A percentile compares a stretch with the other conserved stretches of the same genome.
phyloP scores from a whole-genome alignment of 2,113 vertebrate species.

The Canis aureus region DNA sequence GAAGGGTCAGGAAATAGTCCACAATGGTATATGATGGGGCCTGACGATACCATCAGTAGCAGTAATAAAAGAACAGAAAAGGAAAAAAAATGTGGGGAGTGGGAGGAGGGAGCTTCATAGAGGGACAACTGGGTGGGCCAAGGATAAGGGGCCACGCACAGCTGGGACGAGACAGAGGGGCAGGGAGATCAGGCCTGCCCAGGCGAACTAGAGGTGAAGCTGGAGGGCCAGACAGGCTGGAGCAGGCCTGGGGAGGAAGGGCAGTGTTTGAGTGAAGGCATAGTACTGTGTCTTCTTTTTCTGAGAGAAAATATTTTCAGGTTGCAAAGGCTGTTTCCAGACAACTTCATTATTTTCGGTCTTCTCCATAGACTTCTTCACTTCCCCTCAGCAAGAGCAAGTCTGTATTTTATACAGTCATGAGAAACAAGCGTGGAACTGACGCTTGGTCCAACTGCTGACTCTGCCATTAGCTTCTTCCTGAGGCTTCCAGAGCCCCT shows the following conservation, averaged over 20 bases:
- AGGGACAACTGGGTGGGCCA: not conserved
- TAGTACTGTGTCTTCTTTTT: not conserved
- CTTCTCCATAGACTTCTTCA: not conserved
- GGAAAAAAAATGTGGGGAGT: not conserved
- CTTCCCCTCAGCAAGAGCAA: not conserved
- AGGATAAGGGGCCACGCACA: not conserved
- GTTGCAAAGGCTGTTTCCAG: not conserved
- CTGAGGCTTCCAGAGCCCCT: not conserved
- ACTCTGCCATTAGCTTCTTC: not conserved
- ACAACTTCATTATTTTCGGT: not conserved
- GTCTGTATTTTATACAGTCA: not conserved
- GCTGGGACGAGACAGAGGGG: not conserved
- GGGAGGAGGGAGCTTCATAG: not conserved
- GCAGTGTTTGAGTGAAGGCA: not conserved
- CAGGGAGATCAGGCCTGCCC: not conserved
- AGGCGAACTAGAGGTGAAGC: not conserved
- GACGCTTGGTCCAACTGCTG: not conserved
- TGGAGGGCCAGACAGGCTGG: not conserved
- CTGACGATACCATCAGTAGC: not conserved
- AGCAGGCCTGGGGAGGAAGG: not conserved
- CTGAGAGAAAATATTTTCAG: not conserved
- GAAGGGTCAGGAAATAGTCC: constrained; percentile 2
- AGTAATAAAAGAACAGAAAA: not conserved
- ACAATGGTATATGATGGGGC: not conserved
- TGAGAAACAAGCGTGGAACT: not conserved